These are phyloP conservation scores for Chaenogobius annularis DNA, from an alignment of 2,113 vertebrate species.

Conservation along the genomic window DNA sequence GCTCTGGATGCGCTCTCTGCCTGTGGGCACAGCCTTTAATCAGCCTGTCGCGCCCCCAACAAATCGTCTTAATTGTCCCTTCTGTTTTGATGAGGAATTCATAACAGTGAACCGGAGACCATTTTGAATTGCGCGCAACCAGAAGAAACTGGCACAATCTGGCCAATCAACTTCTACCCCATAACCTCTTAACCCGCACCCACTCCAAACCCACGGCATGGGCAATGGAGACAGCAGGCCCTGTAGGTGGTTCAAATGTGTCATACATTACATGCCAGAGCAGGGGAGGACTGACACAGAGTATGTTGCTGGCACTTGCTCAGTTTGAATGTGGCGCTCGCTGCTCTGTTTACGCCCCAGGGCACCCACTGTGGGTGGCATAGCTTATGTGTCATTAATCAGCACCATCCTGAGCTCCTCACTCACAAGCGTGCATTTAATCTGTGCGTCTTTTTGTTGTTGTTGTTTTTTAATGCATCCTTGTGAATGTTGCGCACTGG, in stretches of 20 bases:
- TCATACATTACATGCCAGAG: constrained; percentile 74
- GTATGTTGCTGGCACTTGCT: constrained; percentile 76
- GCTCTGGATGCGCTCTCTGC: too few species aligned
- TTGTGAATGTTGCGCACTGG: constrained; percentile 62
- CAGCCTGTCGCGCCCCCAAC: too few species aligned
- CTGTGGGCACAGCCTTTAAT: too few species aligned
- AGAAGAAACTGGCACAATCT: constrained; percentile 9
- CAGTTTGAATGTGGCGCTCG: constrained; percentile 72
- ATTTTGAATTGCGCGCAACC: too few species aligned
- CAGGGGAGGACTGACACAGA: constrained; percentile 75
- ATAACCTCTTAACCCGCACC: neutral
- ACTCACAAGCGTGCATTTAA: constrained; percentile 37
- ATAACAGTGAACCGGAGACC: too few species aligned
- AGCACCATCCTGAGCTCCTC: constrained; percentile 66
- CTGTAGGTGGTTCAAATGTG: constrained; percentile 75
- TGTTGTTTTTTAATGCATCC: constrained; percentile 46
- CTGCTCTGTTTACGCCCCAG: constrained; percentile 72
- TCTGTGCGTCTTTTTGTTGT: constrained; percentile 17
- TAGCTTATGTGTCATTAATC: constrained; percentile 77
- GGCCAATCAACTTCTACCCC: constrained; percentile 20
- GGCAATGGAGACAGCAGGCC: constrained; percentile 69
- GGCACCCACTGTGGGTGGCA: constrained; percentile 73
- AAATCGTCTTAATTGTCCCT: too few species aligned
- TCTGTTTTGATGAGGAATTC: too few species aligned
- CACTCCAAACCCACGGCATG: constrained; percentile 46